These are phyloP conservation scores for Phalanger gymnotis DNA, from an alignment of 2,797 vertebrate species.

Conservation along the genomic window DNA sequence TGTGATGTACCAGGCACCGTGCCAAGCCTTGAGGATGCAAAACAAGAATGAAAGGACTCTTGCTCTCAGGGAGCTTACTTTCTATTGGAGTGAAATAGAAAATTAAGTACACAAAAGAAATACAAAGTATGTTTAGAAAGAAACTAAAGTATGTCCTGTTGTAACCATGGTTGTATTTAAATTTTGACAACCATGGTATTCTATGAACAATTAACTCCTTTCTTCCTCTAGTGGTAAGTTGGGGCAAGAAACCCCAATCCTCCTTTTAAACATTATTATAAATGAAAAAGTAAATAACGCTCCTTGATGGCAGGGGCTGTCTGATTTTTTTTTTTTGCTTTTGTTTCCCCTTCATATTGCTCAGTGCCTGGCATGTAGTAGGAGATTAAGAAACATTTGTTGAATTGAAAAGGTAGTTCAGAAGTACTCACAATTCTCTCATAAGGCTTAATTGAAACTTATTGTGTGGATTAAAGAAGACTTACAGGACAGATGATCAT, in stretches of 20 bases:
- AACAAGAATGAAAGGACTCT: background rate
- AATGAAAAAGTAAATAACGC: background rate
- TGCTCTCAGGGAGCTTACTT: background rate
- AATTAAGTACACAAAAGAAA: background rate
- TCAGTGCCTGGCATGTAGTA: background rate
- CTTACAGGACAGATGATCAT: background rate
- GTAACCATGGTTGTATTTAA: background rate
- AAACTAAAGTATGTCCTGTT: background rate
- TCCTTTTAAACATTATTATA: background rate
- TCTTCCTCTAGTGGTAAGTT: background rate
- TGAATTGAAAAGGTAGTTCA: background rate
- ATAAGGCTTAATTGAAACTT: background rate
- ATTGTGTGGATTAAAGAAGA: background rate
- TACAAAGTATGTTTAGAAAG: background rate
- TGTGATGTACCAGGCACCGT: background rate
- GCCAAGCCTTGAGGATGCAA: background rate
- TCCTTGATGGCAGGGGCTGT: background rate
- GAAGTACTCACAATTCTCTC: background rate
- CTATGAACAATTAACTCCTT: background rate
- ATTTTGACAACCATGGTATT: background rate
- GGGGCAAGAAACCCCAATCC: background rate
- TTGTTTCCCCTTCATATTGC: background rate
- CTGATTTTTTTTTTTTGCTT: background rate
- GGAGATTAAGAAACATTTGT: background rate
- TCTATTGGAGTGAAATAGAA: background rate